Percentiles rank a stretch among this genome's conserved stretches.
Conservation (phyloP, 1,140 invertebrate genomes). For the Pseudomyrmex sp. region DNA sequence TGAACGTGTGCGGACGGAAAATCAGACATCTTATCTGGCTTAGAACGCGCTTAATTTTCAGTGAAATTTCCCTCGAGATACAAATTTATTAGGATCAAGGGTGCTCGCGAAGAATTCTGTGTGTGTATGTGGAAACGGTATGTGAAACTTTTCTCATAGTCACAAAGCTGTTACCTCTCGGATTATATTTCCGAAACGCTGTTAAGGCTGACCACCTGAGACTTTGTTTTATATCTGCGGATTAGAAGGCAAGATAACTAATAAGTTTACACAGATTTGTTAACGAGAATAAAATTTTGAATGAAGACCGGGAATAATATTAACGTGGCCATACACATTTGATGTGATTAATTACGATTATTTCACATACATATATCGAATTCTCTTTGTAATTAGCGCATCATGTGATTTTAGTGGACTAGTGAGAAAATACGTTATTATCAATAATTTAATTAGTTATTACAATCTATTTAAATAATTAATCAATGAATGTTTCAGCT, state of each 20-base stretch:
- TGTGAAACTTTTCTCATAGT: constrained; percentile 22
- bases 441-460: constrained; percentile 21
- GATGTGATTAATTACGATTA: neutral
- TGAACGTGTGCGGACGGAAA: neutral
- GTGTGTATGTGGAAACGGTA: neutral
- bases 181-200: constrained; percentile 5
- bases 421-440: neutral
- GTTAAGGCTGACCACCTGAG: constrained; percentile 46
- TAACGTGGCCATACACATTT: too few relatives aligned
- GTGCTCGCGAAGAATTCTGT: neutral
- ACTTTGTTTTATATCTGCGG: constrained; percentile 17
- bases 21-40: neutral
- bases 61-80: constrained; percentile 9
- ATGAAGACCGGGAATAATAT: neutral
- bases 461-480: neutral
- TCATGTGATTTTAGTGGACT: neutral
- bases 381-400: constrained; percentile 29
- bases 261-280: too few relatives aligned
- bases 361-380: constrained; percentile 12
- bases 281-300: neutral
- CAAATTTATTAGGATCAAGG: neutral
- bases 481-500: neutral
- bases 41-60: neutral
- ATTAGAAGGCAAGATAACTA: neutral
- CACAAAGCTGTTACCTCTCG: constrained; percentile 1